Evolutionary conservation across 2,113 vertebrate genomes (phyloP), one percentile per base, ranked within the genome.

Genomic region (Archocentrus centrarchus): DNA sequence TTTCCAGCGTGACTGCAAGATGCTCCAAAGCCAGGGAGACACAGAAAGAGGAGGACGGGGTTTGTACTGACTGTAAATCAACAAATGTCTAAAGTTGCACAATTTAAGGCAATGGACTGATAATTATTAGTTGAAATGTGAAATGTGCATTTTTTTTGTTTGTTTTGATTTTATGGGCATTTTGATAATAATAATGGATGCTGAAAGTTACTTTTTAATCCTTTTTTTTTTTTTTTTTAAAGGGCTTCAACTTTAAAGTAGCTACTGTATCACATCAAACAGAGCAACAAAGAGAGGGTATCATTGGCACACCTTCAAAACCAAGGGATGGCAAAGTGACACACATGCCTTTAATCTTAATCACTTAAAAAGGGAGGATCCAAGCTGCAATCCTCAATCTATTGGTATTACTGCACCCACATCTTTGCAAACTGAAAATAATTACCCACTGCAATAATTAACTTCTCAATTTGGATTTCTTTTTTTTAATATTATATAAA

Each of bases 1-100:
- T 95, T 9, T 80, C 96, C 79, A 95, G 95, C 11, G 93, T 93
- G 27, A 95, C 35, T 17, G 8, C 57, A 2, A 55, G 73, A 30
- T 7, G 44, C 30, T 32, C 58, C 10, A 57, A 76, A 58, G 35
- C 24, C 63, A 80, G 89, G 84, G 64, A 82, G 41, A 62, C 64
- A 3, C 64, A 76, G 4, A 83, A 68, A 30, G 82, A 89, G 1
- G 66, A 82, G 5, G 89, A 83, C 10, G 59, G 15, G 27, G 75
- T 63, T 27, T 86, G 63, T 53, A 88, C 82, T 3, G 86, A 86
- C 6, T 83, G 64, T 39, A 90, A 80, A 76, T 90, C 88, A n/a
- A 92, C 94, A 32, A 79, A 93, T 18, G 20, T 95, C 5, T 95
- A 66, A 66, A 93, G 2, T 7, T 58, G 55, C 50, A 66, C 24